These are phyloP conservation scores for Bembecia ichneumoniformis DNA, from an alignment of 2,888 invertebrate genomes.

Conservation along the genomic window DNA sequence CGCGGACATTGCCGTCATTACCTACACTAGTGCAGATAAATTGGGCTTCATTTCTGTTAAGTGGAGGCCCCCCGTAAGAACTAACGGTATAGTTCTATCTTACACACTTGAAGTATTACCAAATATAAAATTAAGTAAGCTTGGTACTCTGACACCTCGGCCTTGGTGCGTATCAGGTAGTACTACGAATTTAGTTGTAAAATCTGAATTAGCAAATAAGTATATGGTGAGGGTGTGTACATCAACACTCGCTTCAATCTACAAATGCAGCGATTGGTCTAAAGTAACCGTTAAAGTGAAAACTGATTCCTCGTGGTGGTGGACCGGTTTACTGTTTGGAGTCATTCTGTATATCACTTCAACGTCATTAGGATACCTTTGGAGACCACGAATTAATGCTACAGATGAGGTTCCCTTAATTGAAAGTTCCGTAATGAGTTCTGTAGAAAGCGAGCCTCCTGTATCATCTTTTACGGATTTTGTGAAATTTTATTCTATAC, in stretches of 20 bases:
- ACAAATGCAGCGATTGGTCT: conserved; percentile 23
- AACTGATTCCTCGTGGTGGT: conserved; percentile 23
- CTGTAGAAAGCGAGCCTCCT: conserved; percentile 39
- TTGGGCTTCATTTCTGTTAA: conserved; percentile 30
- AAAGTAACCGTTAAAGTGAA: conserved; percentile 4
- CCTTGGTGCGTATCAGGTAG: conserved; percentile 36
- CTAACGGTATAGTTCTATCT: conserved; percentile 51
- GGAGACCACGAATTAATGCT: conserved; percentile 11
- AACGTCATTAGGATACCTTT: conserved; percentile 25
- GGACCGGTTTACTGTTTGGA: conserved; percentile 35
- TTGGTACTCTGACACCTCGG: conserved; percentile 28
- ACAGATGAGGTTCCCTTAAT: conserved; percentile 38
- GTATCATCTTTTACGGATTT: conserved; percentile 36
- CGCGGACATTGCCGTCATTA: conserved; percentile 37
- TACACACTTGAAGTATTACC: conserved; percentile 48
- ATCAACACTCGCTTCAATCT: conserved; percentile 27
- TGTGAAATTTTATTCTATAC: conserved; percentile 27
- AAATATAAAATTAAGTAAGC: conserved; percentile 20
- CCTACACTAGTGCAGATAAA: conserved; percentile 18
- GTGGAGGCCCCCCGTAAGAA: conserved; percentile 43
- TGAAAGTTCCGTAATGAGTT: conserved; percentile 24
- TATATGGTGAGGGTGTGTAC: conserved; percentile 32
- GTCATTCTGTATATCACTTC: conserved; percentile 30
- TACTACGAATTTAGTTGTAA: conserved; percentile 15
- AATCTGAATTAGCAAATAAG: conserved; percentile 23